Conservation (phyloP, 2,113 vertebrate species). For the Aix galericulata region DNA sequence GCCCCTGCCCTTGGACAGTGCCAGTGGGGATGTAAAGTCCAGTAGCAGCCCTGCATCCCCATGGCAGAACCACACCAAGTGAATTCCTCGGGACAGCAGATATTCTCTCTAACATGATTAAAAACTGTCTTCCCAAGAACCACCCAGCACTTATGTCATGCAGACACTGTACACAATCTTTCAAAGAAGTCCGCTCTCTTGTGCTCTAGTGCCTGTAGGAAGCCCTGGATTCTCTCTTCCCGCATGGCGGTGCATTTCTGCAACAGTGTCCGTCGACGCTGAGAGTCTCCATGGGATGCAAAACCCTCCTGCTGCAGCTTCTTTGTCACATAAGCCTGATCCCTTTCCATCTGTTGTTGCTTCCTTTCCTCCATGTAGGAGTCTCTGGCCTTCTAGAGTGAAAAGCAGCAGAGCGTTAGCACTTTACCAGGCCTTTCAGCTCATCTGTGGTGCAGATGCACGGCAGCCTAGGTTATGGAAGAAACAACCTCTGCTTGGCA, state of each 20-base stretch:
- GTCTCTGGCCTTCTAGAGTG: conserved; percentile 88
- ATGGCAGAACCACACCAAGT: background rate
- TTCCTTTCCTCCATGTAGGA: conserved; percentile 85
- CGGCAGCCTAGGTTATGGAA: background rate
- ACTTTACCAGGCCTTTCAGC: background rate
- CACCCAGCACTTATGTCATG: conserved; percentile 61
- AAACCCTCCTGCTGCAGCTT: conserved; percentile 83
- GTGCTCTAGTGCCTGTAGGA: conserved; percentile 86
- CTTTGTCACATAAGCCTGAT: conserved; percentile 83
- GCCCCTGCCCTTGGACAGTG: background rate
- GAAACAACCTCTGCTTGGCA: background rate
- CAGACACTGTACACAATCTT: conserved; percentile 74
- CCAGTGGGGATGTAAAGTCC: background rate
- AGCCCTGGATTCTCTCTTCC: conserved; percentile 88
- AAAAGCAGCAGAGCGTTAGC: conserved; percentile 6
- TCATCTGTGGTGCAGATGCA: background rate
- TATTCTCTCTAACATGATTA: background rate
- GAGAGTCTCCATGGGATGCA: conserved; percentile 70
- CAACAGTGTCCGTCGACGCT: conserved; percentile 78
- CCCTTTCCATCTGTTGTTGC: conserved; percentile 87
- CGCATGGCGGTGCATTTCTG: conserved; percentile 79
- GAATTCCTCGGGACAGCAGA: conserved; percentile 25
- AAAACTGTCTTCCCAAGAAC: conserved; percentile 20
- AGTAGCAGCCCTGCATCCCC: background rate
- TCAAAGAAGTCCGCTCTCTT: conserved; percentile 86